Percentiles rank a stretch among this genome's conserved stretches.
These are phyloP conservation scores for Oenanthe melanoleuca DNA, from an alignment of 2,113 vertebrate genomes.

Conservation along the genomic window DNA sequence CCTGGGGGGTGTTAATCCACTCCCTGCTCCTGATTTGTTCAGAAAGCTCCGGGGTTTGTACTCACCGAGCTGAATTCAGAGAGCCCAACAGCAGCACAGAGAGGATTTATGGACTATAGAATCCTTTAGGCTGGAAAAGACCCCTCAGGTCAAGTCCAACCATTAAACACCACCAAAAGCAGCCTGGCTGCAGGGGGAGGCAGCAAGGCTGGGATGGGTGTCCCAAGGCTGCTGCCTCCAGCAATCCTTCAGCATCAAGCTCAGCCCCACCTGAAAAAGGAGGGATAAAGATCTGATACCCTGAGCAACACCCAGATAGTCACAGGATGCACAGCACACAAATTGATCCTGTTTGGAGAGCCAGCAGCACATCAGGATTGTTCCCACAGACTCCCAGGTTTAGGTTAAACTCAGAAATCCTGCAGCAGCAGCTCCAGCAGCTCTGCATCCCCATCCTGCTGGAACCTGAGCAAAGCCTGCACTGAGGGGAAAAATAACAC, in stretches of 20 bases:
- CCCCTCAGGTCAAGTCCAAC: neutral
- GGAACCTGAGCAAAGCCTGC: slow-evolving; percentile 3
- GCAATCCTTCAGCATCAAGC: neutral
- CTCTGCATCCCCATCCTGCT: neutral
- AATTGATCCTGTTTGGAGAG: neutral
- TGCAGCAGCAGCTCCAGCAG: neutral
- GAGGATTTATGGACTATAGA: neutral
- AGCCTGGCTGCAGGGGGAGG: neutral
- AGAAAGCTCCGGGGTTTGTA: neutral
- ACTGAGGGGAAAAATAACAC: neutral
- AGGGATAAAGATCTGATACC: no score
- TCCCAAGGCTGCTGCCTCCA: neutral
- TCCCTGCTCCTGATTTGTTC: neutral
- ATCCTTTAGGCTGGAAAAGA: neutral
- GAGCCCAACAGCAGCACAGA: neutral
- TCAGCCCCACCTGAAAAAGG: neutral
- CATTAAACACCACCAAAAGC: neutral
- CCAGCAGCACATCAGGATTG: neutral
- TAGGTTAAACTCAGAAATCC: neutral
- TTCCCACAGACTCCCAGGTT: neutral
- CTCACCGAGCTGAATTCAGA: neutral
- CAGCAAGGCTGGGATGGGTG: neutral
- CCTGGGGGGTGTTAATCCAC: neutral
- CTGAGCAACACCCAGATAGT: neutral
- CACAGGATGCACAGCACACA: accelerated